Evolutionary conservation across 2,888 invertebrate genomes (phyloP), one percentile per base, ranked within the genome.

Genomic region (Callyntrura guangdongensis): DNA sequence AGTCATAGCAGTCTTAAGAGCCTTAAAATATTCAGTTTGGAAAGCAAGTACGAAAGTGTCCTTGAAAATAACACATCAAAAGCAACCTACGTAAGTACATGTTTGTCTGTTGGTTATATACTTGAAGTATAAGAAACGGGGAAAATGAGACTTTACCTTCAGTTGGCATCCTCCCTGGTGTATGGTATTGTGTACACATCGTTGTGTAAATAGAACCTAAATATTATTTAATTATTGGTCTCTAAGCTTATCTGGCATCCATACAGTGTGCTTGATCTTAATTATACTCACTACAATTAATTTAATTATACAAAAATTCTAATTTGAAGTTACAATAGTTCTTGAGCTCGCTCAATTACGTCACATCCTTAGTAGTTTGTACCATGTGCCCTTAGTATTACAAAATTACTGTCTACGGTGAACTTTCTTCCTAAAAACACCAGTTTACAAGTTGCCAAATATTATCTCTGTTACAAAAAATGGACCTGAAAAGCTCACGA

Each of bases 41-140:
- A 47, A 9, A 83, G 47, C 17, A 47, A 20, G 9, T 83, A 64
- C 67, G n/a, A 83, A 67, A 36, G 56, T 85, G 56, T 69, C 72
- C 85, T 85, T 72, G 85, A 72, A 85, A 17, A 11, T 64, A 67
- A 49, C 69, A 56, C 85, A 85, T 72, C 72, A 72, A 85, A 72
- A 69, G 17, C 11, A 14, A 12, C 12, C 6, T 36, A 6, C n/a
- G n/a, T n/a, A n/a, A n/a, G n/a, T n/a, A n/a, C 6, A 36, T 36
- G 6, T 36, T 36, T 36, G 36, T 36, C 36, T 36, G 2, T 36
- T 36, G n/a, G n/a, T n/a, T n/a, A n/a, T n/a, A 36, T 36, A 2
- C 6, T 36, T 2, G 36, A 36, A 36, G 6, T 36, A 36, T 2
- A 17, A 25, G 11, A 64, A 64, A 2, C n/a, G 64, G 64, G 11